Evolutionary conservation across 2,113 vertebrate genomes (phyloP), one percentile per base, ranked within the genome.

Genomic region (Pedetes capensis): DNA sequence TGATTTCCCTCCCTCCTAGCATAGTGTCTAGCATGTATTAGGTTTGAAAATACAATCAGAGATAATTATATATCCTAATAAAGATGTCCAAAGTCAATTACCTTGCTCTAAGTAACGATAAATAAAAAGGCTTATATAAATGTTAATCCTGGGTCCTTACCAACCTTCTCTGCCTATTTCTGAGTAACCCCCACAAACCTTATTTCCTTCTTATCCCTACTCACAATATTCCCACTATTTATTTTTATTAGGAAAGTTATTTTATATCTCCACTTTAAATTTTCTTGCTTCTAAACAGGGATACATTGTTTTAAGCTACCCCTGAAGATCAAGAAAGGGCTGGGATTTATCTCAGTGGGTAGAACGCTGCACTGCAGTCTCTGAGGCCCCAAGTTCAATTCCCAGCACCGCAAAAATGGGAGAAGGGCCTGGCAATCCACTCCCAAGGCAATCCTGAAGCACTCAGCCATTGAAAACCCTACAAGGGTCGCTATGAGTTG

Each of bases 31-130:
- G 37, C 22, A 79, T 44, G 34, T 64, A 89, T 44, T 78, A 83
- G 63, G 13, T 59, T 63, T 90, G 39, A 92, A 94, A 74, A 81
- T 55, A 37, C 34, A 81, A 82, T 8, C 18, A 75, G 61, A 88
- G 27, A 74, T 51, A 34, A 86, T n/a, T 80, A 37, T 57, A 25
- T n/a, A 84, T 71, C 25, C 37, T 25, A 85, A n/a, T 12, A 85
- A 85, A 47, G n/a, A 93, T 85, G 84, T 47, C 47, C 18, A 87
- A 81, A 89, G 80, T 95, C 66, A 42, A 23, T 74, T 83, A 57
- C 4, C 34, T 6, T 16, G 20, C 20, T 96, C 49, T 53, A 89
- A 63, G 9, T 32, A 83, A 94, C 74, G 16, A 74, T 42, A 89
- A 83, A 57, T 29, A 17, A 20, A 82, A 69, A 55, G 22, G 13